phyloP scores from a whole-genome alignment of 2,113 vertebrate species.

The Lophotis ruficrista region DNA sequence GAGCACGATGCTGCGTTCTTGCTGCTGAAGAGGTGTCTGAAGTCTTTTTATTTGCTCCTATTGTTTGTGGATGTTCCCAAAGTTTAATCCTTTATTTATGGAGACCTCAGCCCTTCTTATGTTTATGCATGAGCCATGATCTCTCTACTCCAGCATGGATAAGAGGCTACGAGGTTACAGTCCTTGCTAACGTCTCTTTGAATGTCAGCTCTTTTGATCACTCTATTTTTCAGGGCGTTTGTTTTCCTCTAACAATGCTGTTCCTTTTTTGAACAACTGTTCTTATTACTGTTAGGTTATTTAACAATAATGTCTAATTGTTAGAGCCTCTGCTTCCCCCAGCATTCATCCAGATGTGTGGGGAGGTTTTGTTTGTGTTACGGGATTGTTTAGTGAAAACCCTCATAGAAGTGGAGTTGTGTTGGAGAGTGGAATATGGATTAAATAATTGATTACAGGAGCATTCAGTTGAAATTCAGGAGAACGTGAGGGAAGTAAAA shows the following conservation, averaged over 20 bases:
- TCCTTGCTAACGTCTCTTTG: not conserved
- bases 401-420: fast-evolving
- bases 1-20: fast-evolving
- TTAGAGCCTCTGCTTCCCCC: not conserved
- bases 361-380: not conserved
- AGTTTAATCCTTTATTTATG: not conserved
- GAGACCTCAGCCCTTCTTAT: not conserved
- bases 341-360: not conserved
- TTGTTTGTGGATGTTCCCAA: not conserved
- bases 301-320: conserved; percentile 19
- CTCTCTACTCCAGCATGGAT: not conserved
- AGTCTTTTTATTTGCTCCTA: not conserved
- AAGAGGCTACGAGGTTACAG: not conserved
- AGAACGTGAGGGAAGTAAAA: not conserved
- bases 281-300: not conserved
- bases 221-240: not conserved
- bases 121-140: conserved; percentile 36
- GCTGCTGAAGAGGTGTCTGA: not conserved
- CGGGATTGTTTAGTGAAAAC: not conserved
- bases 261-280: not conserved
- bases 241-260: conserved; percentile 5
- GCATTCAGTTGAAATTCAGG: not conserved
- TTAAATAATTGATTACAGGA: not conserved
- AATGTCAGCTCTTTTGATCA: not conserved
- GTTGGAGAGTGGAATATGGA: not conserved